A percentile compares a stretch with the other conserved stretches of the same genome.
phyloP scores from a whole-genome alignment of 2,888 invertebrate genomes.

The Troilus luridus region DNA sequence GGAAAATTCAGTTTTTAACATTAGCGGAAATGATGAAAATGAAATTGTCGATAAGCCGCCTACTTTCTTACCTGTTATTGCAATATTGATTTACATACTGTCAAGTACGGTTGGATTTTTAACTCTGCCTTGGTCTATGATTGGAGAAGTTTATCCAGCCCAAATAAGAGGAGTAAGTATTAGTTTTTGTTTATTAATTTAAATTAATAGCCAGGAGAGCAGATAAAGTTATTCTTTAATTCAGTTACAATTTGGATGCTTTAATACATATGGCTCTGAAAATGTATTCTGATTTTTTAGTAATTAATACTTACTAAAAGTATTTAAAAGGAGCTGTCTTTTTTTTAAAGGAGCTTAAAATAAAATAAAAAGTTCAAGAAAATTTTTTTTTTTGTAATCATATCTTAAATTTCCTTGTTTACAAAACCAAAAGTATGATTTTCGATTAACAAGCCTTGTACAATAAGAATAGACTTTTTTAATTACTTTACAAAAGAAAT shows the following conservation, averaged over 20 bases:
- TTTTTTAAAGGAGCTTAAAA: no score
- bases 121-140: conserved; percentile 74
- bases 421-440: no score
- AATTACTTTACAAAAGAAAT: no score
- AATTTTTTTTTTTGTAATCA: no score
- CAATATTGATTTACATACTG: conserved; percentile 67
- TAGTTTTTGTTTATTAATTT: background rate
- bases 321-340: no score
- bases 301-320: no score
- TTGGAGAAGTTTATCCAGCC: conserved; percentile 73
- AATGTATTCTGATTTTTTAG: no score
- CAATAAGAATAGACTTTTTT: no score
- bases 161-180: conserved; percentile 70
- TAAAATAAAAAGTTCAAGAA: no score
- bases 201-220: background rate
- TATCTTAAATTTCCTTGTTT: no score
- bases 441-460: no score
- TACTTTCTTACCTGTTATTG: conserved; percentile 64
- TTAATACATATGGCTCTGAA: no score
- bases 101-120: conserved; percentile 73
- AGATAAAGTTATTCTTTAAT: background rate
- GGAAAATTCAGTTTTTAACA: background rate
- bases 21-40: conserved; percentile 11
- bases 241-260: background rate
- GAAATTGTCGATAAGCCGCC: conserved; percentile 42